Evolutionary conservation across 2,797 vertebrate species (phyloP), one percentile per base, ranked within the genome.

Genomic region (Galago senegalensis): DNA sequence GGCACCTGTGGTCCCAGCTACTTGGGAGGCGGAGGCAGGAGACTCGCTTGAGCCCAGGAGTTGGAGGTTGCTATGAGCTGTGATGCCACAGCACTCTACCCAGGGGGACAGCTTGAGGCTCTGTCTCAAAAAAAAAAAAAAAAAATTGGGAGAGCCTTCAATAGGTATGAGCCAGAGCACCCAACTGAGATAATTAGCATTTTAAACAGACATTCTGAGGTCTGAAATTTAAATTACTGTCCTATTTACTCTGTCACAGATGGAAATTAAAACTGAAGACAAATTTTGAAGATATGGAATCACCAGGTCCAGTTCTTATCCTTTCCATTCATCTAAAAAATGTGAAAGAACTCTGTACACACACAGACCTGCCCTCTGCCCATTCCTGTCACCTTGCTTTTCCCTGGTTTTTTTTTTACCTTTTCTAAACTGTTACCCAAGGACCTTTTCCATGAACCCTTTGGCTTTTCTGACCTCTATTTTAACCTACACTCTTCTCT

Each of bases 251-350:
- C 34, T 91, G 10, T 63, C 83, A 31, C 72, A 83, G 69, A 87
- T n/a, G 76, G 34, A 90, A 90, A 63, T 34, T 81, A 87, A 96
- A 96, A 87, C 56, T 46, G 56, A 82, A 93, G 79, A 63, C 81
- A 82, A 43, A 85, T 83, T 85, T 86, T 84, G 37, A 95, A 67
- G 58, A 87, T 53, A 92, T 75, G 49, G 72, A 79, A n/a, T 77
- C 3, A 0, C 16, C 11, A 49, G 31, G 49, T 91, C 63, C 40
- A 18, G 0, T 75, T 93, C 31, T 83, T 21, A 16, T 81, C 40
- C 58, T 91, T 83, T 49, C 31, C 80, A 3, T 84, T 73, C 81
- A 18, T 93, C 79, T 90, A 43, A 76, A 31, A 31, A 53, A 14
- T 93, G 10, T 77, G 60, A 72, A 95, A 91, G 60, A 60, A 73